Percentiles rank a stretch among this genome's conserved stretches.
These are phyloP conservation scores for Pandion haliaetus DNA, from an alignment of 2,113 vertebrate species.

Conservation along the genomic window DNA sequence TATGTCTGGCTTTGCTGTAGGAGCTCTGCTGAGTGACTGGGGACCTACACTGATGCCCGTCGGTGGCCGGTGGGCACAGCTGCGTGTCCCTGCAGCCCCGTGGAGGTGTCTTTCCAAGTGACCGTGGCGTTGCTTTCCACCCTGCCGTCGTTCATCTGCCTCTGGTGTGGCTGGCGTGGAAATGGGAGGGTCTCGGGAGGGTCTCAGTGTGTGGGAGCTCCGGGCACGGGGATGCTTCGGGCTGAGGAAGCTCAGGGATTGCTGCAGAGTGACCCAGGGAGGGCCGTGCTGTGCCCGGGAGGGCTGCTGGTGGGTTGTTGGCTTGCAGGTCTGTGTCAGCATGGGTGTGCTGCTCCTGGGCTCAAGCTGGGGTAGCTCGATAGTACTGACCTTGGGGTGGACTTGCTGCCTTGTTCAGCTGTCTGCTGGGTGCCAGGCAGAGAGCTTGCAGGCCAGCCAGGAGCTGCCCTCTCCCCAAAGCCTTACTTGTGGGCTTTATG, in stretches of 20 bases:
- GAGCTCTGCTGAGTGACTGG: background rate
- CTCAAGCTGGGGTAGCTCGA: background rate
- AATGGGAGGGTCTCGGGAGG: rapidly evolving
- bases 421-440: background rate
- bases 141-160: rapidly evolving
- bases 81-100: background rate
- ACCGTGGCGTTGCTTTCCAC: rapidly evolving
- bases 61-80: background rate
- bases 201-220: rapidly evolving
- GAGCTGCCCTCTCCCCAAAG: background rate
- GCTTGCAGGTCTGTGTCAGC: background rate
- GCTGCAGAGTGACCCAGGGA: background rate
- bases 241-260: background rate
- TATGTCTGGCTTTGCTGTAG: slow-evolving; percentile 4
- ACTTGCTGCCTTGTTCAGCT: rapidly evolving
- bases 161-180: background rate
- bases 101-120: background rate
- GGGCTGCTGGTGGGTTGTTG: background rate
- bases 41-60: background rate
- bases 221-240: rapidly evolving
- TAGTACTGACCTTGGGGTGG: background rate
- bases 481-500: background rate
- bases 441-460: background rate
- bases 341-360: background rate
- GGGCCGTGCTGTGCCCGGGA: background rate